These are phyloP conservation scores for Nasonia giraulti DNA, from an alignment of 1,140 invertebrate genomes.

Conservation along the genomic window DNA sequence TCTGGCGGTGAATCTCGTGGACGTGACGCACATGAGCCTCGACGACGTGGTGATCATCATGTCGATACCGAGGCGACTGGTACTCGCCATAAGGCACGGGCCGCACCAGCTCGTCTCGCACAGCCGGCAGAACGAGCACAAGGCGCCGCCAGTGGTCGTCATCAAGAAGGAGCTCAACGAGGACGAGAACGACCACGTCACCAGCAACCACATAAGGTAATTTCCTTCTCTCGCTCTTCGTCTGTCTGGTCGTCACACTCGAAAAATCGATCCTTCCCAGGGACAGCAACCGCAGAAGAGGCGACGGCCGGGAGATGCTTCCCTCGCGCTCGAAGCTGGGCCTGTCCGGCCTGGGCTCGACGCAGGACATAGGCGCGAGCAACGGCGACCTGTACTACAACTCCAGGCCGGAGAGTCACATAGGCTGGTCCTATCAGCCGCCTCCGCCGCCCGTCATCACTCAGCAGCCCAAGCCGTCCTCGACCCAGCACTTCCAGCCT, in stretches of 20 bases:
- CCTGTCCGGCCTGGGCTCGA: constrained; percentile 77
- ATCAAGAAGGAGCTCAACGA: constrained; percentile 93
- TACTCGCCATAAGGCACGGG: constrained; percentile 91
- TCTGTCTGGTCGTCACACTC: too few species aligned
- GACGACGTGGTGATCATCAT: constrained; percentile 99
- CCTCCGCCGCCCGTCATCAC: constrained; percentile 89
- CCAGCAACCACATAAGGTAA: constrained; percentile 75
- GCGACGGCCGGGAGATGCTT: constrained; percentile 84
- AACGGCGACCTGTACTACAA: constrained; percentile 90
- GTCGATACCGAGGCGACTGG: constrained; percentile 96
- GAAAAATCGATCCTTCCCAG: constrained; percentile 52
- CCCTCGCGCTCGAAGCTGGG: constrained; percentile 84
- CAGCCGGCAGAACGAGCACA: constrained; percentile 81
- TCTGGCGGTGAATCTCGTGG: constrained; percentile 96
- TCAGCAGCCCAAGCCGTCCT: constrained; percentile 87
- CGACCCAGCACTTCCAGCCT: constrained; percentile 85
- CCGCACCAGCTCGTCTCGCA: constrained; percentile 74
- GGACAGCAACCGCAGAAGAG: constrained; percentile 72
- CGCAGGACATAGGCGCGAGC: constrained; percentile 72
- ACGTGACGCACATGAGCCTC: constrained; percentile 97
- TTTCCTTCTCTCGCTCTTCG: not conserved
- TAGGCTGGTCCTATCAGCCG: constrained; percentile 78
- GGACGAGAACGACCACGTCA: constrained; percentile 80
- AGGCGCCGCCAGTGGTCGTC: constrained; percentile 93
- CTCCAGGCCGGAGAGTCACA: constrained; percentile 76